These are phyloP conservation scores for Maniola hyperantus DNA, from an alignment of 2,888 invertebrate species.

Conservation along the genomic window DNA sequence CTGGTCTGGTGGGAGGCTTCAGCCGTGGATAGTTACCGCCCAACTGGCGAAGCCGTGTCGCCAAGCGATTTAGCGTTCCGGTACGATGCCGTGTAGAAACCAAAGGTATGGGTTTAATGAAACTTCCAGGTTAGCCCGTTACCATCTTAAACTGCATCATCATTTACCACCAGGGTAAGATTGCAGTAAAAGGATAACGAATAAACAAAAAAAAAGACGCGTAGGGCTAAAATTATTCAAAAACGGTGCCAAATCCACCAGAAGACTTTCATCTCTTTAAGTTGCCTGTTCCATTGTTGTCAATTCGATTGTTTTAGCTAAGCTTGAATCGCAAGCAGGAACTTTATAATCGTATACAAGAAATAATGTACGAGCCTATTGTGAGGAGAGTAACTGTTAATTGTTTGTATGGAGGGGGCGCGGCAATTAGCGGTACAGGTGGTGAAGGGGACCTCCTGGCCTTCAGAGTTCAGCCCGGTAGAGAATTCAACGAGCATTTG, in stretches of 20 bases:
- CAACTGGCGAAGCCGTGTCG: too few species aligned
- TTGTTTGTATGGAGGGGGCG: slow-evolving; percentile 59
- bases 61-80: too few species aligned
- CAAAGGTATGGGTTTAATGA: too few species aligned
- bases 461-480: slow-evolving; percentile 47
- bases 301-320: slow-evolving; percentile 17
- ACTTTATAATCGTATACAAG: slow-evolving; percentile 54
- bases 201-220: too few species aligned
- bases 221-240: background rate
- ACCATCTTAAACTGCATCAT: too few species aligned
- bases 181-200: too few species aligned
- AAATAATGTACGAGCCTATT: slow-evolving; percentile 61
- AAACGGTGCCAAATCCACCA: background rate
- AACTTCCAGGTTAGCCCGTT: too few species aligned
- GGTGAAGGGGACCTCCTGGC: slow-evolving; percentile 75
- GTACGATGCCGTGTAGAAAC: too few species aligned
- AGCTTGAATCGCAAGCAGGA: slow-evolving; percentile 19
- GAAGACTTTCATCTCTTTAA: background rate
- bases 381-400: slow-evolving; percentile 67
- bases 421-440: slow-evolving; percentile 78
- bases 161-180: too few species aligned
- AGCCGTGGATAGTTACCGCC: too few species aligned
- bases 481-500: slow-evolving; percentile 50
- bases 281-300: slow-evolving; percentile 15
- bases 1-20: too few species aligned